Evolutionary conservation across 2,797 vertebrate genomes (phyloP), one percentile per base, ranked within the genome.

Genomic region (Artibeus jamaicensis): DNA sequence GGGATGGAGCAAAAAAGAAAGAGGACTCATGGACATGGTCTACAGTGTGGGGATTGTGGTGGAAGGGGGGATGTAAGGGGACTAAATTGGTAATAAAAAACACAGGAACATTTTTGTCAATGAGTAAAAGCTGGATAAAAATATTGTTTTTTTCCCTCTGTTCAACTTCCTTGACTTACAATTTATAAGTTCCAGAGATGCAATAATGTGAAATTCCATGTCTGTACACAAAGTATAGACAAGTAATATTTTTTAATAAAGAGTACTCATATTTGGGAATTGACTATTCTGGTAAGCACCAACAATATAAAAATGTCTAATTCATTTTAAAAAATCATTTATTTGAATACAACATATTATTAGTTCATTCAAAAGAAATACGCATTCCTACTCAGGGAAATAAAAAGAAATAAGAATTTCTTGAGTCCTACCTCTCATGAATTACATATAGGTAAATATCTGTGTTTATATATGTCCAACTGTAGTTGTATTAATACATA

Each of bases 291-390:
- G 32, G 22, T 73, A 89, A 79, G 7, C 10, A 91, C 18, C 24
- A 82, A 50, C 39, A 86, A 24, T 71, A 39, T 39, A 83, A 14
- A 44, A 5, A 37, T 50, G 8, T 68, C 26, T 87, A 59, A 48
- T 50, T 73, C 57, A 32, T 57, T 89, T 82, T 37, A 81, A 67
- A 77, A 55, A 89, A 42, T 16, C 77, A 8, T 67, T 53, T 71
- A 77, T 42, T 70, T 29, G 19, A 89, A 93, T 39, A 44, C 3
- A 88, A n/a, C 1, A n/a, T 59, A 89, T 91, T 73, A 89, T 91
- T 76, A 48, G 19, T 34, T 91, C 55, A 84, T 21, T 89, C 86
- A 78, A 14, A 77, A 68, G 46, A 86, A 73, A 83, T 44, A 44
- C 15, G 5, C 44, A 67, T 48, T 71, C 16, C 48, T 62, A 53